phyloP scores from a whole-genome alignment of 2,113 vertebrate species.

The Mellivora capensis region DNA sequence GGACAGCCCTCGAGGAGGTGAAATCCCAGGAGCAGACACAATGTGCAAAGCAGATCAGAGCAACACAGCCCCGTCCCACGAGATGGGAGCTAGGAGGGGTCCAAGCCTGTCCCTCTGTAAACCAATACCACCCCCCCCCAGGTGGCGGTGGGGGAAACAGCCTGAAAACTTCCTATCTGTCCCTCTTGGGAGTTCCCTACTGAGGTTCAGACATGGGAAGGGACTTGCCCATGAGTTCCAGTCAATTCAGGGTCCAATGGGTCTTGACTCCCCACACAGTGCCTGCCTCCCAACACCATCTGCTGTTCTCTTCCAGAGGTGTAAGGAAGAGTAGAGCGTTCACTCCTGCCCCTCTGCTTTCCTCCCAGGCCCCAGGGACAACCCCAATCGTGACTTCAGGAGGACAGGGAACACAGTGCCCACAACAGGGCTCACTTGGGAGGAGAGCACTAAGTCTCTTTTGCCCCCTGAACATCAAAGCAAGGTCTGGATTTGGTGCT shows the following conservation, averaged over 20 bases:
- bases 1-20: neutral
- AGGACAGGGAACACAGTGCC: neutral
- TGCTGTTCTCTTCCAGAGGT: neutral
- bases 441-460: neutral
- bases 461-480: constrained; percentile 35
- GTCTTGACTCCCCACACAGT: neutral
- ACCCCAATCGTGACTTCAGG: too few species aligned
- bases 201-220: neutral
- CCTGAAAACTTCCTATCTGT: neutral
- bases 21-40: neutral
- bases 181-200: neutral
- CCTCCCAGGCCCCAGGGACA: neutral
- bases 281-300: neutral
- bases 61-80: neutral
- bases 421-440: neutral
- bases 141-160: neutral
- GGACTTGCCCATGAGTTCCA: neutral
- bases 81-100: neutral
- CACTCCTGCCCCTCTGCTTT: neutral
- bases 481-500: neutral
- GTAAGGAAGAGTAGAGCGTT: neutral
- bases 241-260: neutral
- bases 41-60: neutral
- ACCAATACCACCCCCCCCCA: too few species aligned
- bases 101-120: neutral